These are phyloP conservation scores for Cnemophilus loriae DNA, from an alignment of 2,113 vertebrate genomes.

Conservation along the genomic window DNA sequence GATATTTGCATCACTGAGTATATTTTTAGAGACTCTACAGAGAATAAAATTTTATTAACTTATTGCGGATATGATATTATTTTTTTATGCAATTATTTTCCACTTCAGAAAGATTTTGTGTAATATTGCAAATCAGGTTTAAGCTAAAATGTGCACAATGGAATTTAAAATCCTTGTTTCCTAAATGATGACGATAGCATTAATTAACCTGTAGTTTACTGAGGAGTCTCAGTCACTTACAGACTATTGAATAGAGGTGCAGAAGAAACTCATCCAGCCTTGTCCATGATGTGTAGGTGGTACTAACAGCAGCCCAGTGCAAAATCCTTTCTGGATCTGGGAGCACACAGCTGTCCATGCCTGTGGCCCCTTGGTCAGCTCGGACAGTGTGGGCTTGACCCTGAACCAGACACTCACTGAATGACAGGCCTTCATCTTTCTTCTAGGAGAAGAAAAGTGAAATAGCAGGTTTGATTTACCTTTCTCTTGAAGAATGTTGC, in stretches of 20 bases:
- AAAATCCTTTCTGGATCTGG: not conserved
- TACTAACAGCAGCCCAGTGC: not conserved
- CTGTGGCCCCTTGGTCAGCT: not conserved
- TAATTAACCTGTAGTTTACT: not conserved
- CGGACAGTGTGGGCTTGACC: not conserved
- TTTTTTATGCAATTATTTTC: constrained; percentile 23
- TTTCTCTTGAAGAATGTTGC: not conserved
- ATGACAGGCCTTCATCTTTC: not conserved
- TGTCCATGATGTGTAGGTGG: not conserved
- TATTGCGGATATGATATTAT: not conserved
- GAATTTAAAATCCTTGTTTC: constrained; percentile 1
- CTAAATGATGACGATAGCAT: not conserved
- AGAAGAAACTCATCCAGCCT: not conserved
- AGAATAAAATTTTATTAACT: constrained; percentile 36
- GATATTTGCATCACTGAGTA: not conserved
- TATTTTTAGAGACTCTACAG: not conserved
- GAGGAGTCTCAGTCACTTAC: not conserved
- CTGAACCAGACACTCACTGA: not conserved
- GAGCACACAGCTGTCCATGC: rapidly evolving
- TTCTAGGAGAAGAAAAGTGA: not conserved
- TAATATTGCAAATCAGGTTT: not conserved
- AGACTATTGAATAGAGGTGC: not conserved
- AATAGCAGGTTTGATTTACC: not conserved
- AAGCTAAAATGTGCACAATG: not conserved
- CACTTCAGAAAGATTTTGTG: constrained; percentile 2